A percentile compares a stretch with the other conserved stretches of the same genome.
These are phyloP conservation scores for Sprattus sprattus DNA, from an alignment of 2,113 vertebrate genomes.

Conservation along the genomic window DNA sequence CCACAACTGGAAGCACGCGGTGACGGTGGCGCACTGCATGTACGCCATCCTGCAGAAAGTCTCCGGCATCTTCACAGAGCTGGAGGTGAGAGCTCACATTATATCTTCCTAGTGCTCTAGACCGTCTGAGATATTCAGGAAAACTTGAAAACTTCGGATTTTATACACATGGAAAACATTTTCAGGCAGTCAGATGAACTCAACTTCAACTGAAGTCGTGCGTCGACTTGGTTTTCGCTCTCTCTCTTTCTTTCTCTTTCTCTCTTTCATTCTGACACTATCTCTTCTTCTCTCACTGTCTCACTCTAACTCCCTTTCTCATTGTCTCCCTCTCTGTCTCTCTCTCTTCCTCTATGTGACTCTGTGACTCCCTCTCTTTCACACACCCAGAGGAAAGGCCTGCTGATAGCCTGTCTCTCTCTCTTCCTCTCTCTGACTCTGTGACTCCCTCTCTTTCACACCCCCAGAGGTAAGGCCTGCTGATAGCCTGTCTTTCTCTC, in stretches of 20 bases:
- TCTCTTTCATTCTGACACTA: neutral
- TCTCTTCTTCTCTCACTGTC: conserved; percentile 81
- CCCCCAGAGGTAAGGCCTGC: too few relatives aligned
- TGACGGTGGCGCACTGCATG: conserved; percentile 97
- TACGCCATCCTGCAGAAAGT: conserved; percentile 91
- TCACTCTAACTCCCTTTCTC: conserved; percentile 29
- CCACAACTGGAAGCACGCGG: conserved; percentile 98
- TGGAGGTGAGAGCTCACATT: conserved; percentile 78
- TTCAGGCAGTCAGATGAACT: neutral
- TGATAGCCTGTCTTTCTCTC: neutral
- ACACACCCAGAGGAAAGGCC: too few relatives aligned
- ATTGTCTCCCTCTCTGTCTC: neutral
- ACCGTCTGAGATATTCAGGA: neutral
- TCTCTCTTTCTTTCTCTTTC: neutral
- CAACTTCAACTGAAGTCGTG: too few relatives aligned
- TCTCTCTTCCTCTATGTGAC: neutral
- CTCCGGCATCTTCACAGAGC: conserved; percentile 85
- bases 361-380: neutral
- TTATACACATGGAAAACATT: neutral
- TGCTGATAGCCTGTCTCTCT: neutral
- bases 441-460: neutral
- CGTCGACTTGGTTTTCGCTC: neutral
- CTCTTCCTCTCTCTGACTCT: neutral
- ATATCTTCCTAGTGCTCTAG: neutral
- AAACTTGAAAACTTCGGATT: neutral